These are phyloP conservation scores for Peromyscus eremicus DNA, from an alignment of 2,797 vertebrate species.

Conservation along the genomic window DNA sequence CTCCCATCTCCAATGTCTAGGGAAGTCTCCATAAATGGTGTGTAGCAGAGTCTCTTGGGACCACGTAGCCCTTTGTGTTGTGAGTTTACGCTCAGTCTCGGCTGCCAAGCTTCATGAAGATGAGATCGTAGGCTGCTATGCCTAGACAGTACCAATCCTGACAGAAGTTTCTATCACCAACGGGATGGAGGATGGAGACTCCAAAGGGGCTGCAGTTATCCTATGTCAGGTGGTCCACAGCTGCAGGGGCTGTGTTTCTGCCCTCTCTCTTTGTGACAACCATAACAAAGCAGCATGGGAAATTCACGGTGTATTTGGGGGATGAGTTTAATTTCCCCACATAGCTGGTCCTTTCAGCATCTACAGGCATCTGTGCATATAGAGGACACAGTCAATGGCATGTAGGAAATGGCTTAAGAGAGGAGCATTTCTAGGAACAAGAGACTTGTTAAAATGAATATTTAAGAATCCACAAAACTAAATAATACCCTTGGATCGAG, in stretches of 20 bases:
- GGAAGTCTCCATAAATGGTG: background rate
- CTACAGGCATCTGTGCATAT: background rate
- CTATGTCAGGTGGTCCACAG: background rate
- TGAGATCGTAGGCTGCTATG: background rate
- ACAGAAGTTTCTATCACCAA: background rate
- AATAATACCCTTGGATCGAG: constrained; percentile 15
- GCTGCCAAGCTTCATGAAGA: background rate
- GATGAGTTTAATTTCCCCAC: constrained; percentile 6
- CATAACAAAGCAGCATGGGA: background rate
- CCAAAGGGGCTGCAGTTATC: background rate
- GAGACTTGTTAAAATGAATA: constrained; percentile 55
- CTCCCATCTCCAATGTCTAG: background rate
- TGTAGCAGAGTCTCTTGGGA: background rate
- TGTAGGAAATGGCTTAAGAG: background rate
- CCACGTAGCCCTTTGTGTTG: background rate
- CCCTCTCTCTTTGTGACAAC: background rate
- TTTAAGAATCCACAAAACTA: constrained; percentile 61
- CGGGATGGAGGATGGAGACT: background rate
- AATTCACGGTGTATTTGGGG: constrained; percentile 14
- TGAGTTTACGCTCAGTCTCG: background rate
- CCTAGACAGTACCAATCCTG: background rate
- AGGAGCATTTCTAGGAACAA: constrained; percentile 16
- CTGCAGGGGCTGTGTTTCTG: background rate
- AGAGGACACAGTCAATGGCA: background rate
- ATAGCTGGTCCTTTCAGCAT: background rate